Evolutionary conservation across 2,888 invertebrate species (phyloP), one percentile per base, ranked within the genome.

Genomic region (Corythucha ciliata): DNA sequence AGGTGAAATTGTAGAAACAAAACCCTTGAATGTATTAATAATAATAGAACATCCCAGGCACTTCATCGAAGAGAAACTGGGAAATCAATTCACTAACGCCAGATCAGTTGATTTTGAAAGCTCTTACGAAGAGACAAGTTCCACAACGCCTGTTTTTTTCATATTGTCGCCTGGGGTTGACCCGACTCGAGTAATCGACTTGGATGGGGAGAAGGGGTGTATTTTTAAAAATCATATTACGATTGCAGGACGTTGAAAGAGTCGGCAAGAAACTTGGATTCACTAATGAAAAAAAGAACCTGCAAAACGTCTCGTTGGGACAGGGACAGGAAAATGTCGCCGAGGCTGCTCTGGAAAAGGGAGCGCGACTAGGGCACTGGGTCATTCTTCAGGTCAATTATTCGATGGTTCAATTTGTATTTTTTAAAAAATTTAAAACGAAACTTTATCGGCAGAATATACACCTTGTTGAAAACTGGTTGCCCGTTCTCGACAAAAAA

Each of bases 291-390:
- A 76, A 77, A 59, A 79, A 78, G 56, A 93, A 88, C 66, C 88
- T 94, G 67, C 90, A 93, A 68, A 93, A 88, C 62, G 86, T 94
- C 3, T 92, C 93, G 0, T 70, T 94, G 27, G 94, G 94, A 0
- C 93, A 94, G 69, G 94, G 94, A 0, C 94, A 94, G 66, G 93
- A 94, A 69, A 72, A 83, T 2, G 85, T 93, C 1, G 94, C 94
- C 0, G 93, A 94, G 66, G 76, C 78, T 58, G 87, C 90, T 0
- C 83, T 94, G 77, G 80, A 81, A 40, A 64, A 80, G 1, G 86
- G 90, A 0, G 76, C 85, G 0, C 71, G 68, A 32, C 65, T 77
- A 29, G 93, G 93, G 0, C 85, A 93, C 63, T 94, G 94, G 94
- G 92, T 93, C 16, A 85, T 94, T 52, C 70, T 94, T 37, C 75